phyloP scores from a whole-genome alignment of 2,113 vertebrate species.

The Grallaria varia region DNA sequence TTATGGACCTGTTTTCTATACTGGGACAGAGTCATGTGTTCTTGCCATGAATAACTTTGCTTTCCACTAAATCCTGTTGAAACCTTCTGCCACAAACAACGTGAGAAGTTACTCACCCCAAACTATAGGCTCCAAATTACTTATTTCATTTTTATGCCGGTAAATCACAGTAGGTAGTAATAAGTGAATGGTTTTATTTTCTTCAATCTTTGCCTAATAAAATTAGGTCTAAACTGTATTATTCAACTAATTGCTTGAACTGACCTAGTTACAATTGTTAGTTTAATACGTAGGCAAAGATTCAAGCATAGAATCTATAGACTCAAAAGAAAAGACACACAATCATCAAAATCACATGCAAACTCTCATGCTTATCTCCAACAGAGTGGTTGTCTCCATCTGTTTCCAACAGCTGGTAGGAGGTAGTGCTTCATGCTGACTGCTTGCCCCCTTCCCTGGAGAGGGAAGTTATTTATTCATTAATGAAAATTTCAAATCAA shows the following conservation, averaged over 20 bases:
- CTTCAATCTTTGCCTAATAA: background rate
- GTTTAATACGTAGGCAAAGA: background rate
- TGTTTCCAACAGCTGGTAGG: background rate
- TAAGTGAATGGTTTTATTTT: background rate
- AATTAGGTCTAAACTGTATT: background rate
- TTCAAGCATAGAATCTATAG: background rate
- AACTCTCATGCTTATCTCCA: background rate
- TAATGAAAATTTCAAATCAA: background rate
- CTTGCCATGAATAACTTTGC: background rate
- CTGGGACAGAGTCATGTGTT: background rate
- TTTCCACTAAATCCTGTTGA: background rate
- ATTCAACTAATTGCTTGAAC: background rate
- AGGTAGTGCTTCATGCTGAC: background rate
- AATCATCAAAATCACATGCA: background rate
- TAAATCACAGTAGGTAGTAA: background rate
- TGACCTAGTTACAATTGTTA: background rate
- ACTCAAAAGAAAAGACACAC: background rate
- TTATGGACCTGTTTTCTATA: background rate
- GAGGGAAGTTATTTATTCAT: background rate
- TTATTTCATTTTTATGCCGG: background rate
- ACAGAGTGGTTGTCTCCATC: background rate
- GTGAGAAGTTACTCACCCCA: background rate
- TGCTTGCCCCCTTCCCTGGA: rapidly evolving
- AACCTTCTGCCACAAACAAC: background rate
- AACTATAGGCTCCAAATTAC: background rate